A percentile compares a stretch with the other conserved stretches of the same genome.
These are phyloP conservation scores for Eueides isabella DNA, from an alignment of 1,140 invertebrate genomes.

Conservation along the genomic window DNA sequence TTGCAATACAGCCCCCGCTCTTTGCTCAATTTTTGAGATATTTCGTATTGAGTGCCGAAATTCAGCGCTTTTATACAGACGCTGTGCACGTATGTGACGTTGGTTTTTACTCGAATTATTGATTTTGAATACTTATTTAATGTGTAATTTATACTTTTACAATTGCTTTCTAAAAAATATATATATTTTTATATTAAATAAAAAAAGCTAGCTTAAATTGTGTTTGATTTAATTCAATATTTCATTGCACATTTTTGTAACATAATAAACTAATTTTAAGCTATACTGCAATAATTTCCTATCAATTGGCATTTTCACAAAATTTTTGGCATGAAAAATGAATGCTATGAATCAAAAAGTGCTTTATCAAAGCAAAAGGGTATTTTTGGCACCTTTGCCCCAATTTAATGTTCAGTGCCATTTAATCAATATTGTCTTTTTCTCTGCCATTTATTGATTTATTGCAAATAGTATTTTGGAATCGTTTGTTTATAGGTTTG, in stretches of 20 bases:
- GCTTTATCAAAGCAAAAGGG: slow-evolving; percentile 24
- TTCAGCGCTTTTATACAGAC: no score
- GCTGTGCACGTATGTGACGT: no score
- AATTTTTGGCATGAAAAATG: slow-evolving; percentile 37
- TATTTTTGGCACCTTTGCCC: slow-evolving; percentile 9
- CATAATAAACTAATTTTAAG: slow-evolving; percentile 1
- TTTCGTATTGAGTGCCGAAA: no score
- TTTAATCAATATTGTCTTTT: slow-evolving; percentile 1
- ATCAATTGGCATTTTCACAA: slow-evolving; percentile 5
- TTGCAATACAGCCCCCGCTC: no score
- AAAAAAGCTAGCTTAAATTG: no score
- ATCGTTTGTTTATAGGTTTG: neutral
- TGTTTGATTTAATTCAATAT: no score
- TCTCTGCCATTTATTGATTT: slow-evolving; percentile 6
- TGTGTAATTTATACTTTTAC: no score
- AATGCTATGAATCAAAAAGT: slow-evolving; percentile 57
- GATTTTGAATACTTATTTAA: no score
- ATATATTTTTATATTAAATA: no score
- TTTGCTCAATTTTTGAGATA: no score
- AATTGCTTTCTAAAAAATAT: no score
- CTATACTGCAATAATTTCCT: neutral
- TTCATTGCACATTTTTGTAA: neutral
- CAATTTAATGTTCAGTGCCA: neutral
- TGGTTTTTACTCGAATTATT: no score
- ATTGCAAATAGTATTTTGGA: neutral